These are phyloP conservation scores for Argyresthia goedartella DNA, from an alignment of 2,888 invertebrate species.

Conservation along the genomic window DNA sequence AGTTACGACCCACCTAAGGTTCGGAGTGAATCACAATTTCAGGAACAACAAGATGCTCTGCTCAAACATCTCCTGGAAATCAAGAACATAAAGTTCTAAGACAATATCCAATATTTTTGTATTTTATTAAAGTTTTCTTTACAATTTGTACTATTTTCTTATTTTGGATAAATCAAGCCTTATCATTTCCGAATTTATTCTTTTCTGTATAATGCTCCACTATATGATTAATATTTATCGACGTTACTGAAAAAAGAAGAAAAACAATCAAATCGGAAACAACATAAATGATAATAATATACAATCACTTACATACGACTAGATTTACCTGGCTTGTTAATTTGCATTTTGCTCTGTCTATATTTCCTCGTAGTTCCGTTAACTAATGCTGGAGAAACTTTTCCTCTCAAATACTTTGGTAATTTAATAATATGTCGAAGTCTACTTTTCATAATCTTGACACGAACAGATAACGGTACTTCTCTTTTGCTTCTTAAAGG, in stretches of 20 bases:
- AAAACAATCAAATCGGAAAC: no score
- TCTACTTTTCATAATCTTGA: no score
- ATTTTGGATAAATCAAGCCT: not conserved
- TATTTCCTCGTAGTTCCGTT: not conserved
- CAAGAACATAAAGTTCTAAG: constrained; percentile 23
- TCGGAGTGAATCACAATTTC: not conserved
- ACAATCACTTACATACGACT: no score
- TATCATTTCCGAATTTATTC: no score
- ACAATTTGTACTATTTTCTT: not conserved
- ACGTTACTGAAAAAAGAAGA: no score
- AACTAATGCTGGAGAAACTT: constrained; percentile 27
- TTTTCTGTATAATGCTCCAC: no score
- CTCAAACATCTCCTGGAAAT: constrained; percentile 34
- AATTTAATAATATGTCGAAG: constrained; percentile 23
- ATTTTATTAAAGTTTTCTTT: constrained; percentile 13
- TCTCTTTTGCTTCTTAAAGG: constrained; percentile 3
- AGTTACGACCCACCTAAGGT: not conserved
- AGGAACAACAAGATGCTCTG: constrained; percentile 23
- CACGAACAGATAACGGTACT: no score
- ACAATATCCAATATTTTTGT: constrained; percentile 11
- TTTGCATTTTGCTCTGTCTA: constrained; percentile 10
- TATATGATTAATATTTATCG: no score
- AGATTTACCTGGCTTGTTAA: not conserved
- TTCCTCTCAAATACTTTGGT: constrained; percentile 39
- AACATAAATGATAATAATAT: no score